Conservation (phyloP, 2,113 vertebrate species). For the Embiotoca jacksoni region DNA sequence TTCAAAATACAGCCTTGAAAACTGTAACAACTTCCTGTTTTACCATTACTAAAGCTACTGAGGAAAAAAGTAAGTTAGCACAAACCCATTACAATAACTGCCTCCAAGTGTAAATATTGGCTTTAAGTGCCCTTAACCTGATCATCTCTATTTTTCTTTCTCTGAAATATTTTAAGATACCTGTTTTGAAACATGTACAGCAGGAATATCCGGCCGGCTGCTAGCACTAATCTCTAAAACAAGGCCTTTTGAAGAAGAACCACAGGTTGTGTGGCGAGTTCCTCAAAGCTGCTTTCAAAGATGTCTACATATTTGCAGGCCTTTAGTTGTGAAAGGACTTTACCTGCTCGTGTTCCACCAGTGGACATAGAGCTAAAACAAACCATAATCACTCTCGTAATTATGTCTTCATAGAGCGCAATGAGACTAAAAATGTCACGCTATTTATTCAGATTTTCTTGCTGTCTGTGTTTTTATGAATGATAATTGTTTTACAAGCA, state of each 20-base stretch:
- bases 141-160: conserved; percentile 20
- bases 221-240: background rate
- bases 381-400: too few species aligned
- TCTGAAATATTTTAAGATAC: conserved; percentile 12
- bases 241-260: background rate
- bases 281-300: background rate
- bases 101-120: conserved; percentile 39
- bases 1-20: background rate
- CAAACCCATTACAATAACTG: conserved; percentile 34
- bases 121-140: conserved; percentile 1
- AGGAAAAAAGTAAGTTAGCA: conserved; percentile 37
- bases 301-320: background rate
- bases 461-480: too few species aligned
- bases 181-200: conserved; percentile 35
- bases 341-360: background rate
- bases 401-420: background rate
- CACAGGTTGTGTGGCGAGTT: background rate
- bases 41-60: background rate
- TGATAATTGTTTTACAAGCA: too few species aligned
- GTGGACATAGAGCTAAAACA: background rate
- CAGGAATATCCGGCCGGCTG: conserved; percentile 27
- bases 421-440: too few species aligned
- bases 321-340: background rate
- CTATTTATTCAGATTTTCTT: background rate
- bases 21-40: conserved; percentile 52